Percentiles rank a stretch among this genome's conserved stretches.
phyloP scores from a whole-genome alignment of 2,113 vertebrate genomes.

The Deroptyus accipitrinus region DNA sequence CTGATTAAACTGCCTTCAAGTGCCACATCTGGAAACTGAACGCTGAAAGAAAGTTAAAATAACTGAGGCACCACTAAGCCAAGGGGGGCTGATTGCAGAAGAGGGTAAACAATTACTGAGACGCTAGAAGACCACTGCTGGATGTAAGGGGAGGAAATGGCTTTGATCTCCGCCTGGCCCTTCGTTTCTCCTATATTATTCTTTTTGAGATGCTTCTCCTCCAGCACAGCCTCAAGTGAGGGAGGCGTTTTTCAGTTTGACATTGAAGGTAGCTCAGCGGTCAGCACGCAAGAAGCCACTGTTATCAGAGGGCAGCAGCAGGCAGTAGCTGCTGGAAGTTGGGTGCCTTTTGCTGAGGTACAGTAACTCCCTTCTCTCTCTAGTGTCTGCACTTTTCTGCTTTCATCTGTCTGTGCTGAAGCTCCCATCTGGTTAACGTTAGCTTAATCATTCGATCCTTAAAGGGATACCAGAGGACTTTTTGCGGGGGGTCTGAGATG shows the following conservation, averaged over 20 bases:
- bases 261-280: slow-evolving; percentile 76
- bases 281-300: slow-evolving; percentile 66
- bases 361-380: slow-evolving; percentile 53
- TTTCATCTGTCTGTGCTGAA: slow-evolving; percentile 22
- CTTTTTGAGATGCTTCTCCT: slow-evolving; percentile 65
- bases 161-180: slow-evolving; percentile 66
- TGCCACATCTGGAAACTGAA: slow-evolving; percentile 74
- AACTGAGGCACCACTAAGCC: slow-evolving; percentile 62
- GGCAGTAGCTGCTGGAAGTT: slow-evolving; percentile 59
- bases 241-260: slow-evolving; percentile 69
- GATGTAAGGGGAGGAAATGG: slow-evolving; percentile 74
- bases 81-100: slow-evolving; percentile 51
- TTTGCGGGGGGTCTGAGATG: background rate
- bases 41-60: slow-evolving; percentile 61
- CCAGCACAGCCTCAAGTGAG: slow-evolving; percentile 57
- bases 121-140: slow-evolving; percentile 50
- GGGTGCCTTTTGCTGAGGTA: slow-evolving; percentile 74
- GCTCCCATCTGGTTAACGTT: slow-evolving; percentile 7
- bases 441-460: slow-evolving; percentile 7
- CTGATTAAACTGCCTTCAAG: slow-evolving; percentile 52
- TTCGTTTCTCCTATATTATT: slow-evolving; percentile 60
- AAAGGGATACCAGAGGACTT: background rate
- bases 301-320: slow-evolving; percentile 68
- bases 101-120: slow-evolving; percentile 48
- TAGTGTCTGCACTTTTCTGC: slow-evolving; percentile 34